Conservation (phyloP, 2,797 vertebrate genomes). For the Sebastes aleutianus region DNA sequence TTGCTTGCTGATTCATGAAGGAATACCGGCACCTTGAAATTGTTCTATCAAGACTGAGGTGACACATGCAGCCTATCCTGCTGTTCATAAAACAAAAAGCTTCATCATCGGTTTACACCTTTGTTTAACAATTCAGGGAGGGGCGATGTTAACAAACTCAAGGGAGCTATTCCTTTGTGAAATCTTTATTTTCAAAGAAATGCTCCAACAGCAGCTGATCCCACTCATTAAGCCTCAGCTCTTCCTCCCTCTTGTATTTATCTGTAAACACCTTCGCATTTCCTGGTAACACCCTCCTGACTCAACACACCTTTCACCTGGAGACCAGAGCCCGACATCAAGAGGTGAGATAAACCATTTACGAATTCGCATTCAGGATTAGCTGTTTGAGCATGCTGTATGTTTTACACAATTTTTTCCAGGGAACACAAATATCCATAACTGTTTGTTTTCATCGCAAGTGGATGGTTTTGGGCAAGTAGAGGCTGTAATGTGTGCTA, state of each 20-base stretch:
- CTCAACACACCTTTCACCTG: constrained; percentile 6
- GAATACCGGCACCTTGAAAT: background rate
- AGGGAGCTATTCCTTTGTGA: background rate
- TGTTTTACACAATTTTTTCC: background rate
- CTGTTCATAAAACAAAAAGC: background rate
- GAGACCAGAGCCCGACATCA: background rate
- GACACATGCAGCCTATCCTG: background rate
- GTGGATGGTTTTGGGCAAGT: background rate
- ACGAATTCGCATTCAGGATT: background rate
- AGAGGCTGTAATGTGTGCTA: background rate
- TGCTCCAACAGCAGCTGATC: constrained; percentile 32
- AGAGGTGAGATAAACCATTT: constrained; percentile 8
- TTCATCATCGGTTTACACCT: background rate
- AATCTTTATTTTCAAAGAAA: background rate
- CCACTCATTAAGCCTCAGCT: constrained; percentile 27
- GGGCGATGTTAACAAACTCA: background rate
- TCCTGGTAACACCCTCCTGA: constrained; percentile 27
- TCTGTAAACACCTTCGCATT: constrained; percentile 13
- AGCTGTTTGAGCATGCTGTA: background rate
- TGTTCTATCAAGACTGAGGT: background rate
- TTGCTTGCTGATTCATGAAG: background rate
- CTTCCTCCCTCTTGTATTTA: constrained; percentile 3
- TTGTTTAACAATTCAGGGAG: background rate
- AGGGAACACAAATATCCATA: background rate
- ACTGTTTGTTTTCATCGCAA: background rate